Evolutionary conservation across 2,797 vertebrate species (phyloP).

Genomic region (Spinus pinus): DNA sequence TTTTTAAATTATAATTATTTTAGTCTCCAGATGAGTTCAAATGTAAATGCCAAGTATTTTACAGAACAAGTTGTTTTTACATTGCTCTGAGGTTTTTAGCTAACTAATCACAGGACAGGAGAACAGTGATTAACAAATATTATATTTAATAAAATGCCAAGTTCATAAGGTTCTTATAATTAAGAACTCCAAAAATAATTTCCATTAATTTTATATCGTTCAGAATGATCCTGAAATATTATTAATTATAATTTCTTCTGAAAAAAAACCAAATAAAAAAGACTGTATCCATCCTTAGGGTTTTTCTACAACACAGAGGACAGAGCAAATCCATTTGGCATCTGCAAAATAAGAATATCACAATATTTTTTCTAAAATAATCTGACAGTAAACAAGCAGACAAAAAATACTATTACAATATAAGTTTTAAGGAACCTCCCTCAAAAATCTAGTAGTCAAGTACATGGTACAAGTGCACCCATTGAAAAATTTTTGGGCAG

Average conservation of each 20-base stretch:
- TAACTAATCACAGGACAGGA: neutral
- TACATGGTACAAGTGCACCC: neutral
- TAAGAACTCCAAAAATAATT: neutral
- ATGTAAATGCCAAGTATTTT: neutral
- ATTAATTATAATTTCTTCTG: neutral
- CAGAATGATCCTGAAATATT: neutral
- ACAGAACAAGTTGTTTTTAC: neutral
- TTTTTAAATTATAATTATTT: neutral
- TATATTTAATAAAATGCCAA: neutral
- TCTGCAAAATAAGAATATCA: neutral
- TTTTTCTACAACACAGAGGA: neutral
- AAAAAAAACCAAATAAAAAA: neutral
- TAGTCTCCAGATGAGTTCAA: neutral
- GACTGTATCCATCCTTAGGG: neutral
- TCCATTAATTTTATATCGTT: neutral
- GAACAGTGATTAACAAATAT: neutral
- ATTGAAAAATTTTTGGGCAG: neutral
- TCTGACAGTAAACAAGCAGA: neutral
- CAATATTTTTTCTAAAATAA: neutral
- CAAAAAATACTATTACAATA: neutral
- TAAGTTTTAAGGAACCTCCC: accelerated
- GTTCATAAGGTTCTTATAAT: neutral
- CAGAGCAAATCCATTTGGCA: neutral
- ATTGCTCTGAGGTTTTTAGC: neutral
- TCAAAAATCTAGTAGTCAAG: neutral